Percentiles rank a stretch among this genome's conserved stretches.
phyloP scores from a whole-genome alignment of 2,888 invertebrate genomes.

The Eupithecia pulchellata region DNA sequence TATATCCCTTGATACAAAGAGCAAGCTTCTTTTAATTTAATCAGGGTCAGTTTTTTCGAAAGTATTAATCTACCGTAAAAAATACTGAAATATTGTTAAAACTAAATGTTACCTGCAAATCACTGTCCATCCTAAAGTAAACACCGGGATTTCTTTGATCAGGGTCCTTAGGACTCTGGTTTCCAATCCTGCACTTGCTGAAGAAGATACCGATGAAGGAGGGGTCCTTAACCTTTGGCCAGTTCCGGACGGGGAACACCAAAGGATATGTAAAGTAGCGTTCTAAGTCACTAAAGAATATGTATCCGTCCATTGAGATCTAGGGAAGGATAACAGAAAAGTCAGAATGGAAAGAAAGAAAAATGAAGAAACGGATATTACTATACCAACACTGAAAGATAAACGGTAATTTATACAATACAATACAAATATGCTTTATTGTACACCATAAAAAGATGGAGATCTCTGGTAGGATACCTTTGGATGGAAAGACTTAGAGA shows the following conservation, averaged over 20 bases:
- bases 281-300: constrained; percentile 96
- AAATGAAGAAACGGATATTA: too few species aligned
- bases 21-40: not conserved
- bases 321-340: constrained; percentile 58
- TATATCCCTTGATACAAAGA: too few species aligned
- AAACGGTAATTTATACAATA: too few species aligned
- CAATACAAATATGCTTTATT: too few species aligned
- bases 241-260: constrained; percentile 94
- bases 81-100: not conserved
- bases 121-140: constrained; percentile 89
- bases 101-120: constrained; percentile 68
- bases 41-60: not conserved
- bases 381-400: too few species aligned
- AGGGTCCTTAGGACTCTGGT: constrained; percentile 88
- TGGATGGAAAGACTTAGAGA: too few species aligned
- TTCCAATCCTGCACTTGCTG: constrained; percentile 94
- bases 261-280: constrained; percentile 93
- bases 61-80: not conserved
- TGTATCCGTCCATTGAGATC: constrained; percentile 92
- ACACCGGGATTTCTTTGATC: constrained; percentile 92
- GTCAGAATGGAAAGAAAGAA: too few species aligned
- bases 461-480: too few species aligned
- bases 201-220: constrained; percentile 97
- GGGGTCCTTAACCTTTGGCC: constrained; percentile 94
- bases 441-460: too few species aligned